These are phyloP conservation scores for Mylabris sibirica DNA, from an alignment of 2,888 invertebrate genomes.

Conservation along the genomic window DNA sequence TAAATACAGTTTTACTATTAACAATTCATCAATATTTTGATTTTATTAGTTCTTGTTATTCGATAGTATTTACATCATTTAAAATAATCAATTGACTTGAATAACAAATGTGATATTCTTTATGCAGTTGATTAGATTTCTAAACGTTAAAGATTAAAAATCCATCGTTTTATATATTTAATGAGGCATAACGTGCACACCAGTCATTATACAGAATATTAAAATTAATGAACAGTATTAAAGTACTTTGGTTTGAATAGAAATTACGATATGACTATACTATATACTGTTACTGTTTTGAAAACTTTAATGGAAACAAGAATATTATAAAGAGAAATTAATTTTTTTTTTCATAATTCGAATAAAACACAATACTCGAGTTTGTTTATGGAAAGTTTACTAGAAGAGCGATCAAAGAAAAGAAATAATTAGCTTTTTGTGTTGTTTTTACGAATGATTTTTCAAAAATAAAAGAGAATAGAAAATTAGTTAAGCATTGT, in stretches of 20 bases:
- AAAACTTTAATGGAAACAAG: background rate
- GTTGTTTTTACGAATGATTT: background rate
- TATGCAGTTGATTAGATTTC: background rate
- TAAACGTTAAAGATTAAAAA: background rate
- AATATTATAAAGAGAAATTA: background rate
- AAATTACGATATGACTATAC: background rate
- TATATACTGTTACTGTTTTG: background rate
- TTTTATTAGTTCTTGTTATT: no score
- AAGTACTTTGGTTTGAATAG: constrained; percentile 13
- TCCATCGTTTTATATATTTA: background rate
- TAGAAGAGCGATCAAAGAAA: background rate
- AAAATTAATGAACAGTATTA: constrained; percentile 12
- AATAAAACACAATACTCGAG: background rate
- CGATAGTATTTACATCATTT: background rate
- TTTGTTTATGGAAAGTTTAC: background rate
- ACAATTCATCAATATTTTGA: no score
- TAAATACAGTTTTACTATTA: no score
- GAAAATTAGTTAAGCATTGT: background rate
- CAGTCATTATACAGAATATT: constrained; percentile 4
- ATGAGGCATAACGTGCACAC: background rate
- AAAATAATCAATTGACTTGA: no score
- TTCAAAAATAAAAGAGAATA: background rate
- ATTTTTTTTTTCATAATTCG: background rate
- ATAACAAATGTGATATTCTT: background rate
- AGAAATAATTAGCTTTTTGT: background rate